Evolutionary conservation across 1,140 invertebrate genomes (phyloP).

Genomic region (Reticulitermes speratus): DNA sequence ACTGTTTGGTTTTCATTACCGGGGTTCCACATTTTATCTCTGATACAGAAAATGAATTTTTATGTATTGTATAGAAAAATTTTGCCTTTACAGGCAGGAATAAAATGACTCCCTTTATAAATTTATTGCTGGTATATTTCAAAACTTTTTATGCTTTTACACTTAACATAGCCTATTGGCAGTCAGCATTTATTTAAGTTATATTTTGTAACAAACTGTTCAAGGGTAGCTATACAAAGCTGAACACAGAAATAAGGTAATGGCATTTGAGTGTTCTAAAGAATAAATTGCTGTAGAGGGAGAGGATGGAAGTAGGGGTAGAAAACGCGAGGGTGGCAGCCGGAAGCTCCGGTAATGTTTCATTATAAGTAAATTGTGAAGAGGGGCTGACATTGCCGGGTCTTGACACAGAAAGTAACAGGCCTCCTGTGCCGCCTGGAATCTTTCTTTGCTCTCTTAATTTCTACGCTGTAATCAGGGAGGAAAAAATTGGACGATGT

Average conservation of each 20-base stretch:
- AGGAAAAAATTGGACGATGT: neutral
- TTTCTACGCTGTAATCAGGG: neutral
- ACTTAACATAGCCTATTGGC: neutral
- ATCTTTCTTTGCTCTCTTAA: no score
- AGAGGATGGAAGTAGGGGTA: neutral
- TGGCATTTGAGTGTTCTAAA: neutral
- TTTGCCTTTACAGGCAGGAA: no score
- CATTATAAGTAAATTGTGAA: conserved; percentile 14
- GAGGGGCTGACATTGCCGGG: neutral
- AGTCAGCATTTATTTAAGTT: neutral
- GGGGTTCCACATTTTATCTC: no score
- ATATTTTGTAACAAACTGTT: neutral
- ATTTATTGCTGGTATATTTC: no score
- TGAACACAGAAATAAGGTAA: neutral
- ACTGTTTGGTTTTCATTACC: no score
- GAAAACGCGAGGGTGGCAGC: neutral
- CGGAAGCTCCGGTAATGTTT: conserved; percentile 17
- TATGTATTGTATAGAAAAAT: no score
- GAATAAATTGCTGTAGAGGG: neutral
- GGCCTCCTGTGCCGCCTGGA: no score
- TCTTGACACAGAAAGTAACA: neutral
- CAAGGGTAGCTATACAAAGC: neutral
- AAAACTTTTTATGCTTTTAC: neutral
- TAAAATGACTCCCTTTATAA: no score
- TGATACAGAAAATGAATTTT: no score